Conservation (phyloP, 1,140 invertebrate genomes). For the Ceratitis capitata region DNA sequence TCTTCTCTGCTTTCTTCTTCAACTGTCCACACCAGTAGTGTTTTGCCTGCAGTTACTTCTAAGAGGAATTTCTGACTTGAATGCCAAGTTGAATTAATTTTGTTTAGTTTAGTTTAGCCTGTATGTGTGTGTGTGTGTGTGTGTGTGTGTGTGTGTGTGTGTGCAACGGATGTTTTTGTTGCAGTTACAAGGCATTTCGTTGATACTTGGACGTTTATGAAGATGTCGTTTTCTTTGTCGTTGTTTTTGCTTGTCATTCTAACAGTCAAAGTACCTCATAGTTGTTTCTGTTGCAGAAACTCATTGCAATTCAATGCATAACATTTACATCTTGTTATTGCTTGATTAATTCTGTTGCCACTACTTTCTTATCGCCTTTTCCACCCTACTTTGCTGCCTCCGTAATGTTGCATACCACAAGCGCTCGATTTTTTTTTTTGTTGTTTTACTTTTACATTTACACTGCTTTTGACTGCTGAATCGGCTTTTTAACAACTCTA, state of each 20-base stretch:
- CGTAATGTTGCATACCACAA: background rate
- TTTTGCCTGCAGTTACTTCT: background rate
- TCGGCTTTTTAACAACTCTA: slow-evolving; percentile 15
- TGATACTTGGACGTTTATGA: background rate
- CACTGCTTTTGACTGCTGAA: background rate
- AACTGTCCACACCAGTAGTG: too few species aligned
- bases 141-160: background rate
- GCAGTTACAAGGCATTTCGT: background rate
- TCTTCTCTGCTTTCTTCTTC: background rate
- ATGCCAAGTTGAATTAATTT: slow-evolving; percentile 30
- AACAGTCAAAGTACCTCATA: background rate
- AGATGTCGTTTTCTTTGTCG: background rate
- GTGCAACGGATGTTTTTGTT: background rate
- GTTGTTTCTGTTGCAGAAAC: background rate
- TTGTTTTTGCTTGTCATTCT: background rate
- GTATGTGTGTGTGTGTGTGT: background rate
- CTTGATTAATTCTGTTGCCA: slow-evolving; percentile 21
- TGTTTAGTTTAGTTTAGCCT: background rate
- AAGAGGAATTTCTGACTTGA: background rate
- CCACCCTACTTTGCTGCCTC: background rate
- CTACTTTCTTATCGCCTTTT: background rate
- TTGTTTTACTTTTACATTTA: too few species aligned
- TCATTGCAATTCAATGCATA: slow-evolving; percentile 32
- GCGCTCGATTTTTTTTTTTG: background rate
- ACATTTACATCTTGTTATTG: slow-evolving; percentile 36